A percentile compares a stretch with the other conserved stretches of the same genome.
These are phyloP conservation scores for Panthera uncia DNA, from an alignment of 2,113 vertebrate species.

Conservation along the genomic window DNA sequence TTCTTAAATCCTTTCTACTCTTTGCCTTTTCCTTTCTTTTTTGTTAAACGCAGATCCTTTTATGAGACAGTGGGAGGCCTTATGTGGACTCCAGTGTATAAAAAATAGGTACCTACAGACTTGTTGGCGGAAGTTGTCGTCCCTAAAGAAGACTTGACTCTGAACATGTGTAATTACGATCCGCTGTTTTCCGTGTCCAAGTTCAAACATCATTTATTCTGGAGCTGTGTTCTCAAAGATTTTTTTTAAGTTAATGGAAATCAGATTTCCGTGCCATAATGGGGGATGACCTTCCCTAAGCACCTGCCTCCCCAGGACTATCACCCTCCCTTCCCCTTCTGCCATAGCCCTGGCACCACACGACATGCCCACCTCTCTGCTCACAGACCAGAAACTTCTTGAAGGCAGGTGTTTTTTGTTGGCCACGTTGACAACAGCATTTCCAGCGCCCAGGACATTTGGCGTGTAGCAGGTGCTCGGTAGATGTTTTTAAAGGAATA, in stretches of 20 bases:
- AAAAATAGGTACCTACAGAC: not conserved
- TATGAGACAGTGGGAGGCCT: not conserved
- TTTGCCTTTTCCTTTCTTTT: not conserved
- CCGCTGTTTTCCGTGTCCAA: not conserved
- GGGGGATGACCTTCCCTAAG: not conserved
- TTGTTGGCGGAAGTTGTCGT: not conserved
- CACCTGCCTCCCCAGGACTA: not conserved
- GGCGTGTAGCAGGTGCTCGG: not conserved
- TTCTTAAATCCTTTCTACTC: not conserved
- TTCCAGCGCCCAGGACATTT: not conserved
- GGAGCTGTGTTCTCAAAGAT: not conserved
- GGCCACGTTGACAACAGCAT: not conserved
- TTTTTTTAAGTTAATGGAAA: not conserved
- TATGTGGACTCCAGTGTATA: not conserved
- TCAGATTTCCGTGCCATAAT: not conserved
- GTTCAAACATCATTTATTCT: not conserved
- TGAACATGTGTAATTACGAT: not conserved
- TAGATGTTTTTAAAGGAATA: not conserved
- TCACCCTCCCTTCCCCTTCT: not conserved
- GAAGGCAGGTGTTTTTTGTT: not conserved
- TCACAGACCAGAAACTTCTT: not conserved
- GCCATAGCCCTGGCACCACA: not conserved
- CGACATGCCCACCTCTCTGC: not conserved
- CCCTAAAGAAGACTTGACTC: not conserved
- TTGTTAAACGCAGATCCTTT: not conserved